Percentiles rank a stretch among this genome's conserved stretches.
phyloP scores from a whole-genome alignment of 2,888 invertebrate species.

The Cenopis cana region DNA sequence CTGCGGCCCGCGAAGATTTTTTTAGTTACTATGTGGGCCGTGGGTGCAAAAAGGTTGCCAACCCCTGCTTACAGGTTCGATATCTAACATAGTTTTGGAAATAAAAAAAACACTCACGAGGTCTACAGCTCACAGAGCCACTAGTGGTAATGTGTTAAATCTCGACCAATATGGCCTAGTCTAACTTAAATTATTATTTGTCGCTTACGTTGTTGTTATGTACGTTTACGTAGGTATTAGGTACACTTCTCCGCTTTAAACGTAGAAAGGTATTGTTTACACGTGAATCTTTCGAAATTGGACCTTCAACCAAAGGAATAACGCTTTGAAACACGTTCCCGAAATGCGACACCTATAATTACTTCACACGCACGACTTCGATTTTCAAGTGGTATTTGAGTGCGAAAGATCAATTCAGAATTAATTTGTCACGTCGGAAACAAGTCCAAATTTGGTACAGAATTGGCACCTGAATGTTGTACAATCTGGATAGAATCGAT shows the following conservation, averaged over 20 bases:
- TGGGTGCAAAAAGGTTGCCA: no score
- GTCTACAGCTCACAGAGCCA: no score
- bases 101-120: no score
- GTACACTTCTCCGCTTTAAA: not conserved
- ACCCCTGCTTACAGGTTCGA: no score
- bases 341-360: not conserved
- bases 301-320: not conserved
- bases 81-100: no score
- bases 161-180: not conserved
- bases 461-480: slow-evolving; percentile 2
- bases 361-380: slow-evolving; percentile 28
- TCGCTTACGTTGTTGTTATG: no score
- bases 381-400: slow-evolving; percentile 25
- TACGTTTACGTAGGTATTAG: no score
- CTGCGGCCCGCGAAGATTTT: no score
- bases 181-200: not conserved
- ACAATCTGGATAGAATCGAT: slow-evolving; percentile 1
- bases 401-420: slow-evolving; percentile 26
- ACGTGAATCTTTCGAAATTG: not conserved
- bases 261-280: not conserved
- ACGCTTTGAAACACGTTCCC: not conserved
- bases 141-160: not conserved
- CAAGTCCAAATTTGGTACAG: slow-evolving; percentile 19
- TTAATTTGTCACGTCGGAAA: slow-evolving; percentile 39
- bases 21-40: no score